Evolutionary conservation across 2,888 invertebrate species (phyloP).

Genomic region (Mechanitis messenoides): DNA sequence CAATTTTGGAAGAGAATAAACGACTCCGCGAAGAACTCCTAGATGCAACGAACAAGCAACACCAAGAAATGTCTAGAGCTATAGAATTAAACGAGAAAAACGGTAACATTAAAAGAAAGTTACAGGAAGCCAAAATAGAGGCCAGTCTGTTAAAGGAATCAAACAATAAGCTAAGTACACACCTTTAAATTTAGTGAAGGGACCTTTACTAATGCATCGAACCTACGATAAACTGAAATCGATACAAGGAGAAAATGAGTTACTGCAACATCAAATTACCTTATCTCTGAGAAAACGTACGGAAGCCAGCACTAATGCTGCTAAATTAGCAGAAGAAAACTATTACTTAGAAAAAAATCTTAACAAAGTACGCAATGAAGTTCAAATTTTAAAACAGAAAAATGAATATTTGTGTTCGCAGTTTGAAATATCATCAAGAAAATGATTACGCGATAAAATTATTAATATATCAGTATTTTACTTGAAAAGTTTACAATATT

Average conservation of each 20-base stretch:
- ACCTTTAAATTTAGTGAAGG: too few relatives aligned
- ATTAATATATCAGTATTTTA: too few relatives aligned
- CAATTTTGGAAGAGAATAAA: conserved; percentile 41
- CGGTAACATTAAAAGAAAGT: conserved; percentile 34
- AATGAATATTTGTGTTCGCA: conserved; percentile 19
- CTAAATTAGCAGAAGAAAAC: conserved; percentile 51
- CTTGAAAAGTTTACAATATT: too few relatives aligned
- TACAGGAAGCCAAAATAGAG: conserved; percentile 43
- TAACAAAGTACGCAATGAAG: conserved; percentile 39
- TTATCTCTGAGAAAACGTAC: conserved; percentile 43
- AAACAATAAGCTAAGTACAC: conserved; percentile 18
- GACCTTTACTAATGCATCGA: conserved; percentile 20
- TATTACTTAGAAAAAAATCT: conserved; percentile 49
- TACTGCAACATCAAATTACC: conserved; percentile 41
- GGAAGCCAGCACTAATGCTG: conserved; percentile 51
- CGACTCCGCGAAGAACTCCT: conserved; percentile 40
- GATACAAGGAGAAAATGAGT: conserved; percentile 44
- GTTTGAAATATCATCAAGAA: background rate
- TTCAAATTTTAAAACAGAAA: conserved; percentile 38
- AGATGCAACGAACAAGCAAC: conserved; percentile 55
- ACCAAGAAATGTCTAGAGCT: conserved; percentile 64
- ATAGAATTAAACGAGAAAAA: conserved; percentile 58
- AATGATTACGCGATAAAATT: too few relatives aligned
- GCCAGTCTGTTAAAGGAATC: conserved; percentile 36
- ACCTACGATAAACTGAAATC: conserved; percentile 33